Conservation (phyloP, 2,797 vertebrate species). For the Falco rusticolus region DNA sequence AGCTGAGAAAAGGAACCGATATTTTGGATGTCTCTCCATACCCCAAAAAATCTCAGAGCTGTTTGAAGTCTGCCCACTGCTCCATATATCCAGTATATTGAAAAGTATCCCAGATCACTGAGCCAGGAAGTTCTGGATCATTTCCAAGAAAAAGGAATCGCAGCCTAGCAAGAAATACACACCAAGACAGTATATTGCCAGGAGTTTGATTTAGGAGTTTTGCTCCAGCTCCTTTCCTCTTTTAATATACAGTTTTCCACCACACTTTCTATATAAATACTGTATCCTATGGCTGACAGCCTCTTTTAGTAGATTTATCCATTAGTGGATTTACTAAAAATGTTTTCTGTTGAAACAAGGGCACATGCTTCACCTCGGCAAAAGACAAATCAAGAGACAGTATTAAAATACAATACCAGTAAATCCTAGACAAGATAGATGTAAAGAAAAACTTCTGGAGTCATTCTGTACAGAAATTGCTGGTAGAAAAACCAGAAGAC, state of each 20-base stretch:
- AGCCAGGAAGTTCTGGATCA: conserved; percentile 32
- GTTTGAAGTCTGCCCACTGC: conserved; percentile 27
- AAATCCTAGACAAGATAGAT: background rate
- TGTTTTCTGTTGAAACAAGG: conserved; percentile 46
- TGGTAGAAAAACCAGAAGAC: background rate
- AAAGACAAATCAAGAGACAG: background rate
- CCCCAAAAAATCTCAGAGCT: background rate
- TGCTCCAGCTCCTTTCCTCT: conserved; percentile 65
- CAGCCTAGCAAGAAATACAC: conserved; percentile 27
- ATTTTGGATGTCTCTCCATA: background rate
- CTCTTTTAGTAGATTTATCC: conserved; percentile 47
- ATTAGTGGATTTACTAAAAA: conserved; percentile 23
- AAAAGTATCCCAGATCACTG: conserved; percentile 20
- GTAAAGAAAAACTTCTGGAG: background rate
- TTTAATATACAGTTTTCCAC: conserved; percentile 61
- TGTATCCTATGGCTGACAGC: conserved; percentile 25
- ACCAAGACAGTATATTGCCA: conserved; percentile 58
- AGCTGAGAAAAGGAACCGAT: background rate
- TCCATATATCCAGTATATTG: conserved; percentile 23
- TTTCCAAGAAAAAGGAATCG: conserved; percentile 47
- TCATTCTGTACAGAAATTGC: background rate
- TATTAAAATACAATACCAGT: background rate
- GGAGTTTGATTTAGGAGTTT: conserved; percentile 63
- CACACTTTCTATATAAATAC: conserved; percentile 55
- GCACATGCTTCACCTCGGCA: conserved; percentile 31